These are phyloP conservation scores for Salticus scenicus DNA, from an alignment of 2,888 invertebrate genomes.

Conservation along the genomic window DNA sequence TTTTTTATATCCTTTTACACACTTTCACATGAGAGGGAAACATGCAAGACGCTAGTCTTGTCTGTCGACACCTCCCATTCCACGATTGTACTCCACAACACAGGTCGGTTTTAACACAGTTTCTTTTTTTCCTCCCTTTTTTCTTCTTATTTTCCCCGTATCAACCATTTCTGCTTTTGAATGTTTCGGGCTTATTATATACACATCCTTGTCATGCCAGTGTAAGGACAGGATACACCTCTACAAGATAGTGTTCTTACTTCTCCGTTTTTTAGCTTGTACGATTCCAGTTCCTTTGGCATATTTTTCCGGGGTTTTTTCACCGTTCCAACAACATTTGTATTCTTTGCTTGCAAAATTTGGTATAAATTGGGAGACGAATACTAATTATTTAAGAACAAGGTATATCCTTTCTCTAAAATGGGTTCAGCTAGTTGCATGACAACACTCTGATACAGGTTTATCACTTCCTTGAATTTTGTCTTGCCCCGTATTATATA, in stretches of 20 bases:
- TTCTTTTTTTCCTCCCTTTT: neutral
- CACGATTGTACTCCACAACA: neutral
- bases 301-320: neutral
- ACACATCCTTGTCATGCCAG: neutral
- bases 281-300: conserved; percentile 13
- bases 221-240: neutral
- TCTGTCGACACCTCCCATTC: neutral
- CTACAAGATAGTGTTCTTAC: conserved; percentile 7
- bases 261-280: conserved; percentile 19
- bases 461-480: conserved; percentile 1
- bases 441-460: conserved; percentile 1
- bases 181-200: too few relatives aligned
- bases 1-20: too few relatives aligned
- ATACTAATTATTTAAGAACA: conserved; percentile 9
- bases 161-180: too few relatives aligned
- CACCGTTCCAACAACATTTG: conserved; percentile 11
- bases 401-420: conserved; percentile 12
- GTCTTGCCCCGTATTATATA: neutral
- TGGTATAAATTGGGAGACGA: neutral
- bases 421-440: conserved; percentile 11
- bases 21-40: too few relatives aligned
- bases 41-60: conserved; percentile 14
- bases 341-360: neutral
- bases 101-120: neutral
- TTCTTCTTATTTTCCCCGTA: neutral